Percentiles rank a stretch among this genome's conserved stretches.
Evolutionary conservation across 2,888 invertebrate genomes (phyloP).

Genomic region (Rhagonycha lutea): DNA sequence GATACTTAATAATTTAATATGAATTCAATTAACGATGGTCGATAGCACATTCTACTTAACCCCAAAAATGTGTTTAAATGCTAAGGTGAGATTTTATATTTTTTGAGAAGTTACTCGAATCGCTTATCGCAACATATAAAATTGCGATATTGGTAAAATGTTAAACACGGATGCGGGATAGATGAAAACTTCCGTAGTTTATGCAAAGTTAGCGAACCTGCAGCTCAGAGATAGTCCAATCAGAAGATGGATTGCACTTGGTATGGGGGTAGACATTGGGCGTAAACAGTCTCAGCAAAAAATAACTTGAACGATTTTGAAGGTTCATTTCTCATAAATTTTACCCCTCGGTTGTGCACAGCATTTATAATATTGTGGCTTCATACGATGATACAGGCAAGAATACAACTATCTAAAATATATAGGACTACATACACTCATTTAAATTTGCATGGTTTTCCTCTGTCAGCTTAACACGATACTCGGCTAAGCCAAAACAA

Average conservation of each 20-base stretch:
- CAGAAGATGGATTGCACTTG: constrained; percentile 45
- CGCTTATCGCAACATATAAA: constrained; percentile 25
- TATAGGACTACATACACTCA: neutral
- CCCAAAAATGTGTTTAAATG: neutral
- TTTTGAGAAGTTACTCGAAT: neutral
- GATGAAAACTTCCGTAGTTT: constrained; percentile 29
- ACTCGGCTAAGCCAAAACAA: neutral
- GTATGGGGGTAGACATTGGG: constrained; percentile 38
- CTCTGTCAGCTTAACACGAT: neutral
- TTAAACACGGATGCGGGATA: constrained; percentile 28
- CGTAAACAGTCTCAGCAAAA: constrained; percentile 42
- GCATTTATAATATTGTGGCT: constrained; percentile 49
- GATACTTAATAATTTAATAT: neutral
- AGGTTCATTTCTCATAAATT: constrained; percentile 56
- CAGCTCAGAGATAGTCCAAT: constrained; percentile 44
- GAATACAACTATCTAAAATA: constrained; percentile 41
- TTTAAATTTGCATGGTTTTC: neutral
- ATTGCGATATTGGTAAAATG: constrained; percentile 26
- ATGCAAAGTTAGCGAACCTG: constrained; percentile 40
- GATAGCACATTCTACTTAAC: neutral
- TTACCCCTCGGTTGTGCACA: constrained; percentile 49
- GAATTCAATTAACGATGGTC: neutral
- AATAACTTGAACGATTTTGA: constrained; percentile 48
- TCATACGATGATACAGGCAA: constrained; percentile 52
- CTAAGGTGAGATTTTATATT: neutral